Base-by-base conservation (phyloP, 2,888 invertebrate species). In the Laspeyria flexula region DNA sequence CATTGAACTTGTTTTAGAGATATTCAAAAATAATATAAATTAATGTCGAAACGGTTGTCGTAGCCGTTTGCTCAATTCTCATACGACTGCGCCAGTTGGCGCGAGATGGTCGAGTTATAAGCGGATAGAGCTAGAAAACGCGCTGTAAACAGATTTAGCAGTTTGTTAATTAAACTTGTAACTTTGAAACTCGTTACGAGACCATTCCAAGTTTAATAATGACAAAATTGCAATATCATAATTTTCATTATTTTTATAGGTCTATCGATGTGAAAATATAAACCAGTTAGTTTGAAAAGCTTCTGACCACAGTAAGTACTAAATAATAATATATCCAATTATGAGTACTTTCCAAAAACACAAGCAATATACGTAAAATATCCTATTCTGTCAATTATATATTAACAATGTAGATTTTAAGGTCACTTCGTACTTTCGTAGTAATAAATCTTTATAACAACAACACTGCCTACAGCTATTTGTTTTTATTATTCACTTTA, bases 161-260 rank as follows among this genome's bases (percentile, higher is more conserved):
- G 43, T 38, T 48, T 49, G 54, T 63, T 65, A 63, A 72, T 72
- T 71, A 59, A 71, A 60, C 51, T 59, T 55, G 55, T 53, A 52
- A 54, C 54, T 69, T 55, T 16, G 39, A 69, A 65, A 63, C 64
- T 57, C 46, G 64, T 61, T 58, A 61, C 44, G 40, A 57, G 35
- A 65, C 25, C 43, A 49, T 46, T 69, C 50, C 45, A 55, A 56
- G 37, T 58, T 57, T 50, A 39, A 45, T 71, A 68, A 53, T 27
- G 41, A 55, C 38, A 56, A 66, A 58, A 54, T 50, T 42, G 16
- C 55, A n/a, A n/a, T 49, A 6, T 1, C 37, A 25, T 39, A 31
- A 45, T 13, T 12, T 31, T 13, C 31, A 31, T 3, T 12, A 30
- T 3, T 5, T 18, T 18, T 18, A 18, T 5, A n/a, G n/a, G n/a